Conservation (phyloP, 2,113 vertebrate genomes). For the Brachyhypopomus gauderio region DNA sequence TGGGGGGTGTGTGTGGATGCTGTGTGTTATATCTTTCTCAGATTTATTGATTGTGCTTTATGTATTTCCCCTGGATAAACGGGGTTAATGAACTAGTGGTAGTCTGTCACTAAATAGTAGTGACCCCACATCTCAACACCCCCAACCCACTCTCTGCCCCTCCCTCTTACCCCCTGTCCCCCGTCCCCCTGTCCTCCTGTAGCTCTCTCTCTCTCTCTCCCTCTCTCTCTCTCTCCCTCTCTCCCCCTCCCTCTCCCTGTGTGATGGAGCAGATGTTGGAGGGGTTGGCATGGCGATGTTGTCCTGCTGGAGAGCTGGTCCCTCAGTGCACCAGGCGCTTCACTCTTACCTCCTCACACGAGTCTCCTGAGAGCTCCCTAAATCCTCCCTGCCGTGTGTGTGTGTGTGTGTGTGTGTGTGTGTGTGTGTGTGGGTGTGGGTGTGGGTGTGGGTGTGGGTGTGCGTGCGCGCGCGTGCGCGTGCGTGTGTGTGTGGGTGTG, state of each 20-base stretch:
- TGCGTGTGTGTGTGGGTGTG: conserved; percentile 30
- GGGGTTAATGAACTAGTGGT: background rate
- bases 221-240: conserved; percentile 36
- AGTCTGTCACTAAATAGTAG: background rate
- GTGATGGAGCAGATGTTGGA: conserved; percentile 92
- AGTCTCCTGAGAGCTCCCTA: conserved; percentile 92
- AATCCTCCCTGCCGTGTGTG: conserved; percentile 90
- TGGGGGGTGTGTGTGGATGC: background rate
- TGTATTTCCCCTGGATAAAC: too few species aligned
- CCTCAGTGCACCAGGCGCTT: conserved; percentile 76
- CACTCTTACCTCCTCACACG: conserved; percentile 62
- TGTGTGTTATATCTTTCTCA: too few species aligned
- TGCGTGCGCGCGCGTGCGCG: conserved; percentile 83
- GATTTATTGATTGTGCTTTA: too few species aligned
- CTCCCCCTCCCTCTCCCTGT: conserved; percentile 55
- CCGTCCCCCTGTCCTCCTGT: background rate
- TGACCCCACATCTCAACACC: background rate
- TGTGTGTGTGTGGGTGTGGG: conserved; percentile 36
- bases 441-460: too few species aligned
- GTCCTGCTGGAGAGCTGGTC: conserved; percentile 81
- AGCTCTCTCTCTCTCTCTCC: conserved; percentile 37
- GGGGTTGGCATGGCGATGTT: conserved; percentile 97
- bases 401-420: conserved; percentile 74
- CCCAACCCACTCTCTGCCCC: too few species aligned
- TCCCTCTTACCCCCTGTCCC: background rate